Percentiles rank a stretch among this genome's conserved stretches.
Conservation (phyloP, 2,797 vertebrate genomes). For the Rhynchonycteris naso region DNA sequence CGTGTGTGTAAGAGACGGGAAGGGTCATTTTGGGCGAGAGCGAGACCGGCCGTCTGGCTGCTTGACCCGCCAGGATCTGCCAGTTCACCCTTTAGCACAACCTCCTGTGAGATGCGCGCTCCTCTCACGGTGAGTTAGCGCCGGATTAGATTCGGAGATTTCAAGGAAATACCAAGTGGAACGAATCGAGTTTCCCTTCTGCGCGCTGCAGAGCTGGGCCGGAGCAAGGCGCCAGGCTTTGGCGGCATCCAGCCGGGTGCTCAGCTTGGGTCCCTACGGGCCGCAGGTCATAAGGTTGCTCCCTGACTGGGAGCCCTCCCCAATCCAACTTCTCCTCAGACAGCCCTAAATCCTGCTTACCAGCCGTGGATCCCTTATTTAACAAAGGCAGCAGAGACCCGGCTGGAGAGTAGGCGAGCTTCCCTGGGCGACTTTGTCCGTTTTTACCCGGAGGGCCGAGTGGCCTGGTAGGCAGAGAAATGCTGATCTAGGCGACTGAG, state of each 20-base stretch:
- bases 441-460: neutral
- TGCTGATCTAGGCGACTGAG: neutral
- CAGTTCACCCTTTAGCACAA: constrained; percentile 83
- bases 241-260: neutral
- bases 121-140: constrained; percentile 90
- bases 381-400: constrained; percentile 79
- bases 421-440: neutral
- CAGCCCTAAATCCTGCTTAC: neutral
- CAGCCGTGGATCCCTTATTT: constrained; percentile 51
- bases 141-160: constrained; percentile 87
- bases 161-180: constrained; percentile 89
- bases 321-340: neutral
- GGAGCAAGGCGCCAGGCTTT: constrained; percentile 42
- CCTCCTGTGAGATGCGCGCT: constrained; percentile 88
- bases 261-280: neutral
- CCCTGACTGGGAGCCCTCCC: neutral
- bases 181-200: constrained; percentile 91
- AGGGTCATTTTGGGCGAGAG: constrained; percentile 46
- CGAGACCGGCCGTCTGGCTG: neutral
- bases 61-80: neutral
- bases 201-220: constrained; percentile 32
- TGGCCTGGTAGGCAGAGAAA: constrained; percentile 38
- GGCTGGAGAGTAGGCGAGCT: constrained; percentile 73
- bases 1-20: constrained; percentile 64
- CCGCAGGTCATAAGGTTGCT: constrained; percentile 25